Evolutionary conservation across 2,113 vertebrate genomes (phyloP).

Genomic region (Parotia lawesii): DNA sequence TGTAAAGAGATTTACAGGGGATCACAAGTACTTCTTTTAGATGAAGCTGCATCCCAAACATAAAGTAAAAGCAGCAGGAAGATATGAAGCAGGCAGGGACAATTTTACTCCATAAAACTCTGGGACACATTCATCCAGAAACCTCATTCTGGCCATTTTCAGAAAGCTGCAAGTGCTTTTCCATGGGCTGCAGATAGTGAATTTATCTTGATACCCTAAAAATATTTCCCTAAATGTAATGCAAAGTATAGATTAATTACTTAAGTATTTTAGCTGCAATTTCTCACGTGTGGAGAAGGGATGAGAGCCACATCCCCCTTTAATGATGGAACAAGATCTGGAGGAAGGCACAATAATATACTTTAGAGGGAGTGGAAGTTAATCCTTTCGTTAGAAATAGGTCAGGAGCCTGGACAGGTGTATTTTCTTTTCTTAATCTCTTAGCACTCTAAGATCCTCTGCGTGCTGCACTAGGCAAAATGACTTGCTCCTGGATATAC

Average conservation of each 20-base stretch:
- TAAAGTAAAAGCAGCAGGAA: not conserved
- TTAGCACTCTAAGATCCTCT: not conserved
- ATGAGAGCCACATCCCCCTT: not conserved
- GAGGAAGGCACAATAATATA: not conserved
- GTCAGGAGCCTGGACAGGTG: not conserved
- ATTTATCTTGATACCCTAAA: not conserved
- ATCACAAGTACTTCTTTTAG: not conserved
- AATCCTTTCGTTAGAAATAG: not conserved
- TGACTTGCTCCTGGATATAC: not conserved
- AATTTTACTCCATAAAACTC: not conserved
- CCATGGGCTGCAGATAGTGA: not conserved
- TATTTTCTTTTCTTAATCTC: not conserved
- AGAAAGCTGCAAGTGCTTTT: not conserved
- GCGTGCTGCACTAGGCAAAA: not conserved
- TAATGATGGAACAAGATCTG: not conserved
- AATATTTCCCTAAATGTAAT: not conserved
- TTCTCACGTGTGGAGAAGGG: not conserved
- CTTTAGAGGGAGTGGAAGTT: not conserved
- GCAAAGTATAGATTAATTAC: not conserved
- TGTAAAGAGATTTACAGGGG: not conserved
- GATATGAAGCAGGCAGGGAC: not conserved
- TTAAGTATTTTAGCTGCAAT: not conserved
- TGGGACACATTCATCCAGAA: not conserved
- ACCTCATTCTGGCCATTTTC: not conserved
- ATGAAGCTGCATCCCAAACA: not conserved